phyloP scores from a whole-genome alignment of 2,888 invertebrate species.

The Trachelus iudaicus region DNA sequence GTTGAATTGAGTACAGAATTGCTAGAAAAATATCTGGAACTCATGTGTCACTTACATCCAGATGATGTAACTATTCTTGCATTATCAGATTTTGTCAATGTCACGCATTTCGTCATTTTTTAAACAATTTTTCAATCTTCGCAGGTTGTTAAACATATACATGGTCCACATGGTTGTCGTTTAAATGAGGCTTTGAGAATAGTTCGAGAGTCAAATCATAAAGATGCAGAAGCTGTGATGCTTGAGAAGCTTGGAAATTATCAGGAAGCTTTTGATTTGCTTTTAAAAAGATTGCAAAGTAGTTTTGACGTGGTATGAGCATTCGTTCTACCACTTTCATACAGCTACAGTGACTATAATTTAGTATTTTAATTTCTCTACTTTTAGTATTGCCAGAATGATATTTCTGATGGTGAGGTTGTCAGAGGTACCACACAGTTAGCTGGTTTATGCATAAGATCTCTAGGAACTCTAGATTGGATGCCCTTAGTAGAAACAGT shows the following conservation, averaged over 20 bases:
- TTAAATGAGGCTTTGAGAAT: slow-evolving; percentile 75
- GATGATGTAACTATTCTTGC: slow-evolving; percentile 40
- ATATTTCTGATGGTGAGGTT: slow-evolving; percentile 46
- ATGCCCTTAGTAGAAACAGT: slow-evolving; percentile 61
- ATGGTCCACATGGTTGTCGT: slow-evolving; percentile 68
- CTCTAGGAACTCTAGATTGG: slow-evolving; percentile 61
- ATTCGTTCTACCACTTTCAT: neutral
- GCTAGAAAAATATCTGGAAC: slow-evolving; percentile 56
- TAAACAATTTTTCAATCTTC: slow-evolving; percentile 11
- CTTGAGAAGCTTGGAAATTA: slow-evolving; percentile 82
- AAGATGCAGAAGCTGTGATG: slow-evolving; percentile 77
- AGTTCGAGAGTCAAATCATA: slow-evolving; percentile 72
- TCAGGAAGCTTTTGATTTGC: slow-evolving; percentile 76
- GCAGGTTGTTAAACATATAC: slow-evolving; percentile 54
- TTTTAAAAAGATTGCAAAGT: slow-evolving; percentile 66
- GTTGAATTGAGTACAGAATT: slow-evolving; percentile 54
- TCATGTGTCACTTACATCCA: slow-evolving; percentile 62
- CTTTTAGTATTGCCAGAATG: slow-evolving; percentile 37
- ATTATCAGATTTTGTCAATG: neutral
- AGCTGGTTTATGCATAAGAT: slow-evolving; percentile 57
- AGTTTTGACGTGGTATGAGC: slow-evolving; percentile 49
- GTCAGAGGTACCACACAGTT: slow-evolving; percentile 50
- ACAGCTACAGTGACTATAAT: neutral
- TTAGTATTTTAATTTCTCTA: neutral
- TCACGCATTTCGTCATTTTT: neutral